A percentile compares a stretch with the other conserved stretches of the same genome.
Conservation (phyloP, 2,888 invertebrate genomes). For the Petrolisthes cinctipes region DNA sequence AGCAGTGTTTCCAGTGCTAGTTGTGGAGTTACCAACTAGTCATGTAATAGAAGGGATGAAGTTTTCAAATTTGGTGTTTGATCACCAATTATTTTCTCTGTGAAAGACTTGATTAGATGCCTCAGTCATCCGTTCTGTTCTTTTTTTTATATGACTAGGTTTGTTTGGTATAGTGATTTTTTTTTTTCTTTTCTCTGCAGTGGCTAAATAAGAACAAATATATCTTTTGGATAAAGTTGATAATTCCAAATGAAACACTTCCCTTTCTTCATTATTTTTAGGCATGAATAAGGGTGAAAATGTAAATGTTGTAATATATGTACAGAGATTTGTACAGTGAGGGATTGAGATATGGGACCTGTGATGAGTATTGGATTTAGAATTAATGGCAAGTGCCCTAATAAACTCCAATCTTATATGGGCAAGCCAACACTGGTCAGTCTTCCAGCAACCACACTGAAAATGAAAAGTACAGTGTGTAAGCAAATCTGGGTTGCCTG, state of each 20-base stretch:
- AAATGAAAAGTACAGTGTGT: slow-evolving; percentile 14
- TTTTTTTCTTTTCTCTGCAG: slow-evolving; percentile 37
- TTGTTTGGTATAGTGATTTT: slow-evolving; percentile 47
- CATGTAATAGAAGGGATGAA: slow-evolving; percentile 55
- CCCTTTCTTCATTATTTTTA: slow-evolving; percentile 44
- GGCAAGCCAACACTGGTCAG: slow-evolving; percentile 49
- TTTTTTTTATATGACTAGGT: slow-evolving; percentile 57
- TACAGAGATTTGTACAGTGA: slow-evolving; percentile 59
- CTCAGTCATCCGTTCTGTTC: slow-evolving; percentile 53
- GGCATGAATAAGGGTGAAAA: slow-evolving; percentile 44
- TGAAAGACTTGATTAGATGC: slow-evolving; percentile 30
- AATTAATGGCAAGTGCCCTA: slow-evolving; percentile 15
- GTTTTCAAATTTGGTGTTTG: slow-evolving; percentile 32
- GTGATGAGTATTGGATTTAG: slow-evolving; percentile 43
- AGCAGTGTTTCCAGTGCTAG: slow-evolving; percentile 59
- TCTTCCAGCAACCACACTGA: slow-evolving; percentile 53
- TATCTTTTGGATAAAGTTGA: slow-evolving; percentile 32
- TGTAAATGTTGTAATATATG: slow-evolving; percentile 59
- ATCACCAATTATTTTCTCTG: slow-evolving; percentile 25
- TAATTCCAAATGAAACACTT: slow-evolving; percentile 38
- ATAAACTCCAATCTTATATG: slow-evolving; percentile 20
- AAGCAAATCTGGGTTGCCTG: background rate
- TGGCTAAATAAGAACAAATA: slow-evolving; percentile 44
- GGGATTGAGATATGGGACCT: slow-evolving; percentile 44
- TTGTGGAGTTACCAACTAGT: slow-evolving; percentile 55